Conservation (phyloP, 2,888 invertebrate genomes). For the Dexiosoma caninum region DNA sequence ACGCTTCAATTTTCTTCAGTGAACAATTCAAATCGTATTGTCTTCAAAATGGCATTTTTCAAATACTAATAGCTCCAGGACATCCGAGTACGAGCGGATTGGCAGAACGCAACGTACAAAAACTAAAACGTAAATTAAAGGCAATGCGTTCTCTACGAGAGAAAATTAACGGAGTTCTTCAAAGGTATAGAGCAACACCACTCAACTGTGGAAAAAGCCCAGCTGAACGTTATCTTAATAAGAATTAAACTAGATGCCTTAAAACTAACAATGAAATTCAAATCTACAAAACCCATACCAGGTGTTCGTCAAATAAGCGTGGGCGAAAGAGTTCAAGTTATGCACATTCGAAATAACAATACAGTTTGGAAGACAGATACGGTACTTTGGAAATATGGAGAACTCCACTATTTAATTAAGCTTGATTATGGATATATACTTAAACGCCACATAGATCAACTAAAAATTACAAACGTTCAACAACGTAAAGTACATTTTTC, state of each 20-base stretch:
- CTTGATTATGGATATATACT: neutral
- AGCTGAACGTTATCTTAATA: too few relatives aligned
- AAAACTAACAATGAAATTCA: neutral
- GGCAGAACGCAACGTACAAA: neutral
- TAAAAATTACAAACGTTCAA: neutral
- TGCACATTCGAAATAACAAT: neutral
- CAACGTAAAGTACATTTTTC: neutral
- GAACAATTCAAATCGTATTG: conserved; percentile 12
- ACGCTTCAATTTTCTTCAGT: conserved; percentile 21
- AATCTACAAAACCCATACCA: neutral
- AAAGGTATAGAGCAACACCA: too few relatives aligned
- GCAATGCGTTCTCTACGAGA: too few relatives aligned
- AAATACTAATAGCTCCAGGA: conserved; percentile 30
- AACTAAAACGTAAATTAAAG: too few relatives aligned
- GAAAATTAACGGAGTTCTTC: too few relatives aligned
- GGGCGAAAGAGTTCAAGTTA: neutral
- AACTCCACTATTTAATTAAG: neutral
- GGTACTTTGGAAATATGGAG: neutral
- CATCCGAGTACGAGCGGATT: conserved; percentile 22
- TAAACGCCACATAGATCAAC: conserved; percentile 44
- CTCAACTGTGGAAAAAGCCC: too few relatives aligned
- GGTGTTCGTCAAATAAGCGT: neutral
- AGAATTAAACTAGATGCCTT: too few relatives aligned
- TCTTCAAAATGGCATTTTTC: neutral
- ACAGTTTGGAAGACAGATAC: neutral